These are phyloP conservation scores for Tholera decimalis DNA, from an alignment of 2,888 invertebrate genomes.

Conservation along the genomic window DNA sequence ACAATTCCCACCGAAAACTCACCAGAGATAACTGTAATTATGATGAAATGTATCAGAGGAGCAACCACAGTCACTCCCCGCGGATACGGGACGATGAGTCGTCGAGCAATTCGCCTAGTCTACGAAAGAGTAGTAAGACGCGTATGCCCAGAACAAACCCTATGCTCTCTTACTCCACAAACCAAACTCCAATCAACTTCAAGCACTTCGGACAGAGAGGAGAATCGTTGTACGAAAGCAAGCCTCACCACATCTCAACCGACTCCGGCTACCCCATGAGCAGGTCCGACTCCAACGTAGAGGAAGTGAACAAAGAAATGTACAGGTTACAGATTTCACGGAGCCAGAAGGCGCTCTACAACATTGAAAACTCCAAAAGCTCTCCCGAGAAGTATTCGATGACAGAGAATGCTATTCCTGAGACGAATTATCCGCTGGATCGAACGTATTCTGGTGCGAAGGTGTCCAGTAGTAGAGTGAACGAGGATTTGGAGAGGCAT, in stretches of 20 bases:
- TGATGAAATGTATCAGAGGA: conserved; percentile 86
- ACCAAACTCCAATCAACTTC: conserved; percentile 86
- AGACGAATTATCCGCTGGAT: conserved; percentile 88
- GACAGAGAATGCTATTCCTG: conserved; percentile 82
- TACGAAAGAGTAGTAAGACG: conserved; percentile 89
- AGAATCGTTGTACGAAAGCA: conserved; percentile 87
- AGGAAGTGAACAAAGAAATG: conserved; percentile 90
- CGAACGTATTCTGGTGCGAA: conserved; percentile 87
- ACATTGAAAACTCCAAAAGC: conserved; percentile 86
- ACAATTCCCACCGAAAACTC: conserved; percentile 89
- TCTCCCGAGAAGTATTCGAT: conserved; percentile 84
- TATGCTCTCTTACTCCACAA: conserved; percentile 89
- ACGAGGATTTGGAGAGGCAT: conserved; percentile 87
- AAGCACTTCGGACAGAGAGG: conserved; percentile 89
- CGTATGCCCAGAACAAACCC: conserved; percentile 92
- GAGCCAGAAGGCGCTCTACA: conserved; percentile 88
- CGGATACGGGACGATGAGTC: conserved; percentile 86
- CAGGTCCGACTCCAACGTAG: conserved; percentile 89
- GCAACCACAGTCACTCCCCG: conserved; percentile 85
- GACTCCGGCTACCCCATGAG: conserved; percentile 88
- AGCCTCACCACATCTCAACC: conserved; percentile 87
- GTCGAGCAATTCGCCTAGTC: conserved; percentile 87
- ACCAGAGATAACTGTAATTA: conserved; percentile 89
- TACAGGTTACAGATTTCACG: conserved; percentile 89
- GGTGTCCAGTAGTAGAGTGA: conserved; percentile 85